A percentile compares a stretch with the other conserved stretches of the same genome.
Evolutionary conservation across 2,888 invertebrate genomes (phyloP).

Genomic region (Aproaerema taeniolella): DNA sequence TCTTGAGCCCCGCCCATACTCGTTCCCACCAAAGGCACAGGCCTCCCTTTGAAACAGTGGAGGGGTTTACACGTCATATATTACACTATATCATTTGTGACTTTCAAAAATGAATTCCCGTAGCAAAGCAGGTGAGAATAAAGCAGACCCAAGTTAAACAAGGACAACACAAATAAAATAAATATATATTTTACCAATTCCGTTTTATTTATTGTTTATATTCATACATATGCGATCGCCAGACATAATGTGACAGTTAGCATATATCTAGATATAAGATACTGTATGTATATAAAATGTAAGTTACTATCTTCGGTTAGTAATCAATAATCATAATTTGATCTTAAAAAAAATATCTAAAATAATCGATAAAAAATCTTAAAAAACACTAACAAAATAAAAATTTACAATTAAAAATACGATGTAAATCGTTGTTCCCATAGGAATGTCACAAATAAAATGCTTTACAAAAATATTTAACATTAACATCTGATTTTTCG

Average conservation of each 20-base stretch:
- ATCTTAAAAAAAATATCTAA: conserved; percentile 29
- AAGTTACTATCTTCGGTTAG: conserved; percentile 5
- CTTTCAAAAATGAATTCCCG: too few relatives aligned
- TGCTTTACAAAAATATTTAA: conserved; percentile 58
- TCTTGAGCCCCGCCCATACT: neutral
- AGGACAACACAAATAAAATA: conserved; percentile 23
- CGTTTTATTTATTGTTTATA: conserved; percentile 56
- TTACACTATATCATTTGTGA: neutral
- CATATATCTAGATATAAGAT: conserved; percentile 19
- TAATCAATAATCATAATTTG: conserved; percentile 10
- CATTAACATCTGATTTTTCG: conserved; percentile 29
- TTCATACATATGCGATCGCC: conserved; percentile 51
- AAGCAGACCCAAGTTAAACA: too few relatives aligned
- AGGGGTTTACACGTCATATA: neutral
- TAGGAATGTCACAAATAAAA: conserved; percentile 51
- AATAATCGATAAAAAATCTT: conserved; percentile 35
- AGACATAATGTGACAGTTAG: conserved; percentile 50
- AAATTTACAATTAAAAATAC: conserved; percentile 62
- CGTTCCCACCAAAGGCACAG: neutral
- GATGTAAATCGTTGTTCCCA: conserved; percentile 62
- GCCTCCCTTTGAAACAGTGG: neutral
- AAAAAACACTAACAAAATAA: conserved; percentile 66
- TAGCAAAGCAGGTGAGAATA: too few relatives aligned
- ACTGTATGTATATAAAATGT: conserved; percentile 2
- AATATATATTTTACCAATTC: conserved; percentile 56